These are phyloP conservation scores for Otolemur crassicaudatus DNA, from an alignment of 2,797 vertebrate genomes.

Conservation along the genomic window DNA sequence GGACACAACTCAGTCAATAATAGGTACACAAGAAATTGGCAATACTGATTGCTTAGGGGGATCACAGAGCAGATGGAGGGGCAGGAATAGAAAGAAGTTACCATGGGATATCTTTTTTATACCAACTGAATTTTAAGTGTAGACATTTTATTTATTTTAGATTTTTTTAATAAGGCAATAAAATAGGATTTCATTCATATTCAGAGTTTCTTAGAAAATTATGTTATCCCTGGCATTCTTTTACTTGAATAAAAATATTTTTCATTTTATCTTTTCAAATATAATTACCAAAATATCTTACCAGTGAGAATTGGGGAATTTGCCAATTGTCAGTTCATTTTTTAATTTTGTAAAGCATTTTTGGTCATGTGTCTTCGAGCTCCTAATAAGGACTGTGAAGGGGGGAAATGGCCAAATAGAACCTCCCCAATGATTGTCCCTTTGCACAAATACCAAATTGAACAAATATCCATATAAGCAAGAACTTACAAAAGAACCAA, in stretches of 20 bases:
- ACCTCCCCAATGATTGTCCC: background rate
- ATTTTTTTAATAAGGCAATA: conserved; percentile 14
- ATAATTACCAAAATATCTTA: conserved; percentile 46
- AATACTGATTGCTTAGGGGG: background rate
- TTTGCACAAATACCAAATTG: background rate
- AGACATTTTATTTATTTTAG: background rate
- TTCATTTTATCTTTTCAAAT: conserved; percentile 24
- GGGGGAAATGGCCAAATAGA: background rate
- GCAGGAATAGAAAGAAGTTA: background rate
- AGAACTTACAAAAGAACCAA: background rate
- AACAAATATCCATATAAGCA: background rate
- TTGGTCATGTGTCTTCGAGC: background rate
- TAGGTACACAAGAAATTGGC: background rate
- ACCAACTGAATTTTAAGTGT: background rate
- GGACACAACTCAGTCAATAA: background rate
- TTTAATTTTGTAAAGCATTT: conserved; percentile 14
- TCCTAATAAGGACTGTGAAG: background rate
- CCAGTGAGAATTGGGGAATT: background rate
- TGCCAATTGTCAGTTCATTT: background rate
- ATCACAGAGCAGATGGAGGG: background rate
- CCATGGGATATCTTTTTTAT: background rate
- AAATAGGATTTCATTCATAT: background rate
- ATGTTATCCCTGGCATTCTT: conserved; percentile 38
- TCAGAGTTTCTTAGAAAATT: conserved; percentile 43
- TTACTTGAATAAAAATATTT: conserved; percentile 36